These are phyloP conservation scores for Leucopternis melanops DNA, from an alignment of 2,113 vertebrate species.

Conservation along the genomic window DNA sequence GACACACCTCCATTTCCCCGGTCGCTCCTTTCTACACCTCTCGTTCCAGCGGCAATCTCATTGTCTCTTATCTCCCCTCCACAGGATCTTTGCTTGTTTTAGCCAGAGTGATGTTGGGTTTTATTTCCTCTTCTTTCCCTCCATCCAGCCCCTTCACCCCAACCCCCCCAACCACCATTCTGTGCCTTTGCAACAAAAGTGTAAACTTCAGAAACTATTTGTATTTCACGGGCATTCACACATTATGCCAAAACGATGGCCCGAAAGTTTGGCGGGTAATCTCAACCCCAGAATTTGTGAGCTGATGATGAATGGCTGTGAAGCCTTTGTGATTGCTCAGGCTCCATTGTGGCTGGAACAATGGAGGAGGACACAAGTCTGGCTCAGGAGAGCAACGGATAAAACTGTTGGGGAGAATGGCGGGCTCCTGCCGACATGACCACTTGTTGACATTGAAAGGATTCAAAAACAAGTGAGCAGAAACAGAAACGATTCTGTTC, in stretches of 20 bases:
- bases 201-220: constrained; percentile 55
- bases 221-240: constrained; percentile 42
- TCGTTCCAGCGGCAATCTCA: background rate
- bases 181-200: constrained; percentile 2
- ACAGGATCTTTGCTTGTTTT: background rate
- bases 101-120: background rate
- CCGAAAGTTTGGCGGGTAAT: constrained; percentile 72
- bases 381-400: constrained; percentile 92
- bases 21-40: background rate
- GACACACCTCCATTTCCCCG: background rate
- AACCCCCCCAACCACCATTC: background rate
- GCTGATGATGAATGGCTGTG: constrained; percentile 97
- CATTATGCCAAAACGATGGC: constrained; percentile 41
- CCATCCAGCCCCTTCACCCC: background rate
- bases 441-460: constrained; percentile 82
- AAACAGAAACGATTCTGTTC: constrained; percentile 85
- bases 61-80: constrained; percentile 19
- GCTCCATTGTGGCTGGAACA: constrained; percentile 84
- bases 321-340: constrained; percentile 98
- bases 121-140: background rate
- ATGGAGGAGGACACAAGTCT: constrained; percentile 86
- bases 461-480: constrained; percentile 89
- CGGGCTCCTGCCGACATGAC: constrained; percentile 80
- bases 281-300: constrained; percentile 66
- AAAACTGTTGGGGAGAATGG: constrained; percentile 83